A percentile compares a stretch with the other conserved stretches of the same genome.
Evolutionary conservation across 2,797 vertebrate genomes (phyloP).

Genomic region (Channallabes apus): DNA sequence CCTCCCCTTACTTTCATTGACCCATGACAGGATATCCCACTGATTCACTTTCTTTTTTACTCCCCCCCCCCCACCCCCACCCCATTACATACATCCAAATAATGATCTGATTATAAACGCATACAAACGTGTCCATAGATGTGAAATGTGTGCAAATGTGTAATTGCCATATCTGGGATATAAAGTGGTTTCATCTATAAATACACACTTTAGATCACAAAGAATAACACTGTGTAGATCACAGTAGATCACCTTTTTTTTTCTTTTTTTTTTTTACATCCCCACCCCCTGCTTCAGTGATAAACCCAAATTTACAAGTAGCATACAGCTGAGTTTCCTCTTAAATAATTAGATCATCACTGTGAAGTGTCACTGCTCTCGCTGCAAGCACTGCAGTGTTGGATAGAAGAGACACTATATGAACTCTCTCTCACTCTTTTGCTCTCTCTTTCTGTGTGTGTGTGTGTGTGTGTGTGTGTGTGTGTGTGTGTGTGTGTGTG

Average conservation of each 20-base stretch:
- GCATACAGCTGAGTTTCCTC: slow-evolving; percentile 75
- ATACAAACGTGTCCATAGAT: too few relatives aligned
- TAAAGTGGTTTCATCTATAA: neutral
- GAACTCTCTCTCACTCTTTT: neutral
- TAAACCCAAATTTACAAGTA: slow-evolving; percentile 83
- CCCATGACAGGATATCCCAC: slow-evolving; percentile 58
- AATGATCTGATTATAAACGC: neutral
- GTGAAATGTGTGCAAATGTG: too few relatives aligned
- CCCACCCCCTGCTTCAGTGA: slow-evolving; percentile 56
- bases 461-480: neutral
- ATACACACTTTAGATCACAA: slow-evolving; percentile 1
- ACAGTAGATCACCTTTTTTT: too few relatives aligned
- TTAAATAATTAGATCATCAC: slow-evolving; percentile 80
- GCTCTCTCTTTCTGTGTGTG: neutral
- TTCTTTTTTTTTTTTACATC: slow-evolving; percentile 35
- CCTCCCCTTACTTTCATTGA: slow-evolving; percentile 51
- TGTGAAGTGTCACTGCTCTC: slow-evolving; percentile 67
- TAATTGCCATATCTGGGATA: neutral
- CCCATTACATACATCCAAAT: slow-evolving; percentile 45
- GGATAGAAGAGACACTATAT: slow-evolving; percentile 27
- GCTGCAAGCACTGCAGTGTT: slow-evolving; percentile 73
- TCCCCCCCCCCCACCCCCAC: slow-evolving; percentile 23
- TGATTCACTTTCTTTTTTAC: slow-evolving; percentile 45
- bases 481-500: neutral
- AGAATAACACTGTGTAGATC: neutral